phyloP scores from a whole-genome alignment of 2,797 vertebrate species.

The Crocodylus rhombifer region DNA sequence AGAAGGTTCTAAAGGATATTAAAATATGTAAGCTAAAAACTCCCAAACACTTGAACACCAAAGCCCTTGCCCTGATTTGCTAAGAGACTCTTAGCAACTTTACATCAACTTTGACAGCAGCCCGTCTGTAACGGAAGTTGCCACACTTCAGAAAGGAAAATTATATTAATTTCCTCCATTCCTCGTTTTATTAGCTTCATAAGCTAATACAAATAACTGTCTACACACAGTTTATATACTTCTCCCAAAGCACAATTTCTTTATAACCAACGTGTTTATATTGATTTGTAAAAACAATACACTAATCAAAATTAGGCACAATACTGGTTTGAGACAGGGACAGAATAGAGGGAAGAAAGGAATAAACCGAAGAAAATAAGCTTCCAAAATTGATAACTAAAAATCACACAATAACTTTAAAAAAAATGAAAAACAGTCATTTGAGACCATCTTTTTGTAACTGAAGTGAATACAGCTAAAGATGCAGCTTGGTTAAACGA shows the following conservation, averaged over 20 bases:
- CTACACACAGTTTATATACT: neutral
- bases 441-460: neutral
- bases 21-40: neutral
- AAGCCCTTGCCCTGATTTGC: neutral
- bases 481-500: neutral
- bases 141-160: neutral
- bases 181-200: too few species aligned
- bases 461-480: neutral
- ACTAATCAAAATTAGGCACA: neutral
- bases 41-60: neutral
- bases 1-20: slow-evolving; percentile 87
- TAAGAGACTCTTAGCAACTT: neutral
- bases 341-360: neutral
- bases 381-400: neutral
- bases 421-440: neutral
- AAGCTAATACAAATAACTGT: too few species aligned
- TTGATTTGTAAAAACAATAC: neutral
- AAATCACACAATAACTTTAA: neutral
- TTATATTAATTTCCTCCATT: rapidly evolving
- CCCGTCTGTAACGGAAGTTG: rapidly evolving
- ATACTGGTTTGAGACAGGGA: neutral
- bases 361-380: neutral
- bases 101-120: neutral
- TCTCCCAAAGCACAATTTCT: neutral
- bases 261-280: neutral